A percentile compares a stretch with the other conserved stretches of the same genome.
These are phyloP conservation scores for Candidula unifasciata DNA, from an alignment of 2,888 invertebrate genomes.

Conservation along the genomic window DNA sequence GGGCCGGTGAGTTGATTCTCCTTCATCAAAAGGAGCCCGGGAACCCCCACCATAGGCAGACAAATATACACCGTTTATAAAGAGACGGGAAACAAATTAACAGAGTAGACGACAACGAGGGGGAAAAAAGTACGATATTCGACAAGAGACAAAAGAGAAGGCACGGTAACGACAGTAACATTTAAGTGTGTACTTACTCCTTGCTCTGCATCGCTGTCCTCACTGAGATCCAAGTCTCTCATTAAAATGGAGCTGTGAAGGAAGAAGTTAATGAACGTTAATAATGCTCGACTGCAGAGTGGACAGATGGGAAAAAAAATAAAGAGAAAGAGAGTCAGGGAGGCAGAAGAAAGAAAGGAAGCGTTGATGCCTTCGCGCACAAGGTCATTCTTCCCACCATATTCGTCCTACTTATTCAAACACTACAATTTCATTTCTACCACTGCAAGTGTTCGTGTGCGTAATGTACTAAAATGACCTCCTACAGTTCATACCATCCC, in stretches of 20 bases:
- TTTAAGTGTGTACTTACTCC: conserved; percentile 20
- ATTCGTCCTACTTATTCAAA: too few species aligned
- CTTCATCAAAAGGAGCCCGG: too few species aligned
- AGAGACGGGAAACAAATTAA: background rate
- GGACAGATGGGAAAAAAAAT: conserved; percentile 20
- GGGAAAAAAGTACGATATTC: background rate
- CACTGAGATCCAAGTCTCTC: conserved; percentile 45
- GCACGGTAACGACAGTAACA: too few species aligned
- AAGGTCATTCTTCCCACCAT: too few species aligned
- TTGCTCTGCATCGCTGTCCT: conserved; percentile 46
- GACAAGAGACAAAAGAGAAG: background rate
- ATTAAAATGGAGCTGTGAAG: conserved; percentile 31
- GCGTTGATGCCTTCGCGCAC: background rate
- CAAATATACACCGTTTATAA: background rate
- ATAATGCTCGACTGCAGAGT: too few species aligned
- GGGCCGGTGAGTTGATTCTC: too few species aligned
- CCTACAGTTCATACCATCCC: too few species aligned
- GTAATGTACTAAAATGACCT: too few species aligned
- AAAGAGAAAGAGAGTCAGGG: background rate
- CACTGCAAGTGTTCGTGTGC: too few species aligned
- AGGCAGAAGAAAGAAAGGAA: conserved; percentile 16
- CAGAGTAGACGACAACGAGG: background rate
- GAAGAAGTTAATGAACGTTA: background rate
- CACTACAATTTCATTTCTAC: too few species aligned
- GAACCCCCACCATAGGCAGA: background rate